These are phyloP conservation scores for Sepiola atlantica DNA, from an alignment of 2,888 invertebrate species.

Conservation along the genomic window DNA sequence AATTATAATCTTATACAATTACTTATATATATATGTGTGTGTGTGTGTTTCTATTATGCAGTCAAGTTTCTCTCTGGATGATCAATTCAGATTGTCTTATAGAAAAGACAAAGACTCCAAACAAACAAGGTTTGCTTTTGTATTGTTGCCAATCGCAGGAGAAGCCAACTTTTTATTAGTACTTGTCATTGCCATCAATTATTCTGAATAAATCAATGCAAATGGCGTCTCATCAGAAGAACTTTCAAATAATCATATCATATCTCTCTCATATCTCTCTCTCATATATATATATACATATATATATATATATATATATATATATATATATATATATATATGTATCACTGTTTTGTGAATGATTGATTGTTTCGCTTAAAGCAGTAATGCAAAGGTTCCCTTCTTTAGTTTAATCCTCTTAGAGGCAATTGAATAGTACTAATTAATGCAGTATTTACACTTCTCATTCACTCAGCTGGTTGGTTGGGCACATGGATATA, in stretches of 20 bases:
- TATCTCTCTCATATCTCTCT: too few species aligned
- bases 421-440: too few species aligned
- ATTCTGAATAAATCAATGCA: not conserved
- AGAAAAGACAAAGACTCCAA: not conserved
- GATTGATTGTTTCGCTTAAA: too few species aligned
- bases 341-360: too few species aligned
- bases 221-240: not conserved
- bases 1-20: not conserved
- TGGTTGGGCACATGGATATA: too few species aligned
- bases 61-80: not conserved
- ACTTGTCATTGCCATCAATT: not conserved
- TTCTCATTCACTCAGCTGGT: too few species aligned
- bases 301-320: too few species aligned
- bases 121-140: not conserved
- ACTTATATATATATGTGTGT: not conserved
- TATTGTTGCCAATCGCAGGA: not conserved
- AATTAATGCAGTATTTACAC: too few species aligned
- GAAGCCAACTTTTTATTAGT: not conserved
- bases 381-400: too few species aligned
- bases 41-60: not conserved
- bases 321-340: too few species aligned
- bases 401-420: too few species aligned
- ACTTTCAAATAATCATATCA: not conserved
- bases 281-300: not conserved
- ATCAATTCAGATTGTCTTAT: not conserved